These are phyloP conservation scores for Heliconius hortense DNA, from an alignment of 2,888 invertebrate species.

Conservation along the genomic window DNA sequence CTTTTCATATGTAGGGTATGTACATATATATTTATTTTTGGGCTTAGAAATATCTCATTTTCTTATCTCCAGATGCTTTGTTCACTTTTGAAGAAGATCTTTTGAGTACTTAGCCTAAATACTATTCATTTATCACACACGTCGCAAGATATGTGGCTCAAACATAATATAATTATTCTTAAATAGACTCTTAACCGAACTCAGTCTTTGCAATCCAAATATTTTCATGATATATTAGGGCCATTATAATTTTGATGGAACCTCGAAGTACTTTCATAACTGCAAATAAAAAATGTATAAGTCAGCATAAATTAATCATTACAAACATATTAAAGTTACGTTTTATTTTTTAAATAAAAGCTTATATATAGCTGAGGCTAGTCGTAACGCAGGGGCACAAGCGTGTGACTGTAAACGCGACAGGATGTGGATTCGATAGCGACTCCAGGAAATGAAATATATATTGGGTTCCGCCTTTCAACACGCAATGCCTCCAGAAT, in stretches of 20 bases:
- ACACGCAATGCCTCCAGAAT: no score
- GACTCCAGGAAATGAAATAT: no score
- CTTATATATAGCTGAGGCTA: neutral
- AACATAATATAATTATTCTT: conserved; percentile 27
- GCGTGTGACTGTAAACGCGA: no score
- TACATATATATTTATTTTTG: no score
- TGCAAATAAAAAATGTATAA: conserved; percentile 24
- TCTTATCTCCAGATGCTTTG: neutral
- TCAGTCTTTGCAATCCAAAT: conserved; percentile 47
- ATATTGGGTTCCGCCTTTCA: no score
- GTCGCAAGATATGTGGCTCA: conserved; percentile 45
- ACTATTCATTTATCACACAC: conserved; percentile 31
- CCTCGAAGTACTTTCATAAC: conserved; percentile 28
- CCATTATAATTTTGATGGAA: neutral
- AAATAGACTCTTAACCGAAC: conserved; percentile 39
- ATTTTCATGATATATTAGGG: neutral
- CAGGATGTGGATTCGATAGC: no score
- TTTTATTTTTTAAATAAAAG: neutral
- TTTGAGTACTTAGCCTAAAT: conserved; percentile 3
- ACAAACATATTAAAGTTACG: neutral
- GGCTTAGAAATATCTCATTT: neutral
- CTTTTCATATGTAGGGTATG: no score
- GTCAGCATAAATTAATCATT: neutral
- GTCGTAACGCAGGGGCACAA: no score
- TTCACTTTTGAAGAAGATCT: neutral